These are phyloP conservation scores for Anastatus disparis DNA, from an alignment of 1,140 invertebrate species.

Conservation along the genomic window DNA sequence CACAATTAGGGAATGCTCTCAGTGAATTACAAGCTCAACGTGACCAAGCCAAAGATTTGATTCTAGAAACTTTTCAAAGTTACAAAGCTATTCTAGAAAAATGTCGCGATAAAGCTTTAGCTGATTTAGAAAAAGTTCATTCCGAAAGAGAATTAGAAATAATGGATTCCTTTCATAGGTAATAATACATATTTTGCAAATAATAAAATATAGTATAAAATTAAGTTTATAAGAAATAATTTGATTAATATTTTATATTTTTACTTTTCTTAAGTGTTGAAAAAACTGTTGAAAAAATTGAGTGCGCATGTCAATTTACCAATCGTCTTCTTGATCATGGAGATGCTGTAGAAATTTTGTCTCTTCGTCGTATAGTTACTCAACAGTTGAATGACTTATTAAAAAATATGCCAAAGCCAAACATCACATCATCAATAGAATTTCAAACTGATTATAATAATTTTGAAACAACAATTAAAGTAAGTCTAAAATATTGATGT, in stretches of 20 bases:
- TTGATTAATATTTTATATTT: conserved; percentile 12
- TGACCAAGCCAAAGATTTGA: conserved; percentile 85
- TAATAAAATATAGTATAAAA: no score
- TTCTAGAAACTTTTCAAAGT: conserved; percentile 85
- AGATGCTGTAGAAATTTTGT: conserved; percentile 83
- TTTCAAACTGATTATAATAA: conserved; percentile 84
- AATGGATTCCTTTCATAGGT: conserved; percentile 85
- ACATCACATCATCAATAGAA: conserved; percentile 80
- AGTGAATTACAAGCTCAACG: conserved; percentile 86
- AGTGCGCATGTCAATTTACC: conserved; percentile 86
- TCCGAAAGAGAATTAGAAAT: conserved; percentile 86
- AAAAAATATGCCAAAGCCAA: conserved; percentile 81
- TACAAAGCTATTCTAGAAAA: conserved; percentile 86
- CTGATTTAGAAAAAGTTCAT: conserved; percentile 83
- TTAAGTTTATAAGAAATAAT: conserved; percentile 4
- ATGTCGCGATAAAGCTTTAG: conserved; percentile 78
- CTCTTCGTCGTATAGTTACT: conserved; percentile 80
- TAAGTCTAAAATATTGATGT: conserved; percentile 55
- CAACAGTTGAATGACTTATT: conserved; percentile 81
- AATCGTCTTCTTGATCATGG: conserved; percentile 82
- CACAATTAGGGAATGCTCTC: conserved; percentile 79
- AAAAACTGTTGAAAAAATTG: conserved; percentile 82
- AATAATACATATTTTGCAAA: conserved; percentile 24
- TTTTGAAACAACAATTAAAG: conserved; percentile 75
- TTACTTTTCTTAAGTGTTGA: conserved; percentile 68